Evolutionary conservation across 2,113 vertebrate species (phyloP).

Genomic region (Calidris pygmaea): DNA sequence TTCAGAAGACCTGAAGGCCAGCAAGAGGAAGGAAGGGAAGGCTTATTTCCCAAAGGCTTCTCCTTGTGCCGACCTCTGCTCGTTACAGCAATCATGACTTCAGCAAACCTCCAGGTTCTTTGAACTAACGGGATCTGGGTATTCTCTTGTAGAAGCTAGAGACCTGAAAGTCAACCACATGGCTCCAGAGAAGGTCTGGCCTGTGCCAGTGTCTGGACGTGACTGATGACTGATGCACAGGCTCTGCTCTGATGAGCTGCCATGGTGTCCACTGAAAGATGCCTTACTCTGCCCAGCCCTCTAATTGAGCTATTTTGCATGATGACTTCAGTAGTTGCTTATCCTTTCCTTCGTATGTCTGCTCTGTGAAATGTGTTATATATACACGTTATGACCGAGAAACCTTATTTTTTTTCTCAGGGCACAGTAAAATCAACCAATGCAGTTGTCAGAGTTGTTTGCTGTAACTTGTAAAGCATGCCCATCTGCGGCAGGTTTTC

Average conservation of each 20-base stretch:
- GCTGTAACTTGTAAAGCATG: background rate
- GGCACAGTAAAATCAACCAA: background rate
- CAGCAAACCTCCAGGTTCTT: background rate
- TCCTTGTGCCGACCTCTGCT: background rate
- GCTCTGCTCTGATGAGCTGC: background rate
- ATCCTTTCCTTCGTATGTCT: background rate
- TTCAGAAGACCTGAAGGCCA: background rate
- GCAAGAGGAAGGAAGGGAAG: background rate
- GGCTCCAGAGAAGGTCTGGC: background rate
- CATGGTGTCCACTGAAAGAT: background rate
- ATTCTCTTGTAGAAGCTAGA: background rate
- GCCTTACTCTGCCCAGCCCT: background rate
- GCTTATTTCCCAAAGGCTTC: background rate
- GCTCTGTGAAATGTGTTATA: background rate
- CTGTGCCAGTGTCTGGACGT: background rate
- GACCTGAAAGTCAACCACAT: background rate
- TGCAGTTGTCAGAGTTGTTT: background rate
- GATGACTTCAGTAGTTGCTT: background rate
- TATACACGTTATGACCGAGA: fast-evolving
- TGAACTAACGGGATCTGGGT: background rate
- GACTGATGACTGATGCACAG: fast-evolving
- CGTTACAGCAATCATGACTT: fast-evolving
- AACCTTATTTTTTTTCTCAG: background rate
- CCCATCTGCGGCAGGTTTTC: background rate
- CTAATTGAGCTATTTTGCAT: background rate